Evolutionary conservation across 1,140 invertebrate genomes (phyloP).

Genomic region (Ectropis grisescens): DNA sequence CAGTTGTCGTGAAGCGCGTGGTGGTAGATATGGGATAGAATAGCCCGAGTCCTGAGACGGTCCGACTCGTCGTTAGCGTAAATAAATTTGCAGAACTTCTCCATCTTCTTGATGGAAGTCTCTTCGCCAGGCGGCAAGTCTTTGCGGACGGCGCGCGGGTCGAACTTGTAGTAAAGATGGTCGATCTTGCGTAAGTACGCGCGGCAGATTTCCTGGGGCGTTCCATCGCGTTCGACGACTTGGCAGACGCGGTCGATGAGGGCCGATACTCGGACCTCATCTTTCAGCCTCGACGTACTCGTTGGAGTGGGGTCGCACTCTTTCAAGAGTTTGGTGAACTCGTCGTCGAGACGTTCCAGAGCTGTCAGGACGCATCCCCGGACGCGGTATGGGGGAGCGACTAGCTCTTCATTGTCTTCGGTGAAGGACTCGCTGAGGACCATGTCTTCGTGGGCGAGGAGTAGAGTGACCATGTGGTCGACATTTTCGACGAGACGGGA

Average conservation of each 20-base stretch:
- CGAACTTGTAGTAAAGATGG: constrained; percentile 98
- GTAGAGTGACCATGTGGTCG: constrained; percentile 79
- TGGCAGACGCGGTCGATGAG: constrained; percentile 93
- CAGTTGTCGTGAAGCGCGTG: constrained; percentile 98
- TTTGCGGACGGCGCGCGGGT: constrained; percentile 85
- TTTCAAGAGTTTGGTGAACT: constrained; percentile 97
- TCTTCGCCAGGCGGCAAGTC: constrained; percentile 74
- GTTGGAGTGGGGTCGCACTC: constrained; percentile 98
- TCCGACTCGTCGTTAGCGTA: constrained; percentile 96
- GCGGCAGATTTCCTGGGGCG: constrained; percentile 92
- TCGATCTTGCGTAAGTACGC: constrained; percentile 97
- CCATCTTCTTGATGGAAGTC: constrained; percentile 91
- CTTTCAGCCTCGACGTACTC: constrained; percentile 96
- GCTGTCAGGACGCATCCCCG: constrained; percentile 92
- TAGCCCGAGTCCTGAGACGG: constrained; percentile 94
- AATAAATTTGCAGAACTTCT: constrained; percentile 95
- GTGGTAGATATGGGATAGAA: constrained; percentile 98
- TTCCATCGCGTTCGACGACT: constrained; percentile 87
- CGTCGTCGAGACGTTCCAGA: constrained; percentile 95
- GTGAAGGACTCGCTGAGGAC: constrained; percentile 86
- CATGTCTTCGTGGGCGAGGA: constrained; percentile 77
- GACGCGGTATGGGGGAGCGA: constrained; percentile 80
- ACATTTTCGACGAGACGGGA: constrained; percentile 80
- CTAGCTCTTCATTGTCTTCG: constrained; percentile 93
- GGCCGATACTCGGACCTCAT: constrained; percentile 90